Evolutionary conservation across 2,797 vertebrate genomes (phyloP).

Genomic region (Sebastes matsubarae): DNA sequence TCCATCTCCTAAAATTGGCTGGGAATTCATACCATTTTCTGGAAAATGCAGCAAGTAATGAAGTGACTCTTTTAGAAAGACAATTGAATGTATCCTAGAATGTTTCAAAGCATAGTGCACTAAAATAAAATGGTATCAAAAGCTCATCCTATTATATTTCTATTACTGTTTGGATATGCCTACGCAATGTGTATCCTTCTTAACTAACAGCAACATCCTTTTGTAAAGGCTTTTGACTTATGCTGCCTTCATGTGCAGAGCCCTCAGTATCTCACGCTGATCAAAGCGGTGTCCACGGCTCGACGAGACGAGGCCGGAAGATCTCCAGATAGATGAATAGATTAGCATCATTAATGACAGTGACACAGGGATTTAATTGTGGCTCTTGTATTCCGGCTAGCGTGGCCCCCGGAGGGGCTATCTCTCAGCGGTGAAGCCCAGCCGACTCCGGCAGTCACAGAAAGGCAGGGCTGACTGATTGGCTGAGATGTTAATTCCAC

Average conservation of each 20-base stretch:
- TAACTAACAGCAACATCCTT: constrained; percentile 1
- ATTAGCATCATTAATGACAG: constrained; percentile 71
- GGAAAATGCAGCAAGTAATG: background rate
- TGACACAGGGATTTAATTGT: constrained; percentile 70
- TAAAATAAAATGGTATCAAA: background rate
- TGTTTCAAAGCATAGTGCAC: background rate
- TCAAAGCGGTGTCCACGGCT: constrained; percentile 52
- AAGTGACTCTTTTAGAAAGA: constrained; percentile 1
- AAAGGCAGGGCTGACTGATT: constrained; percentile 52
- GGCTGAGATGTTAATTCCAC: constrained; percentile 66
- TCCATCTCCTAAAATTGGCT: constrained; percentile 27
- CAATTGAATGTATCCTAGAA: background rate
- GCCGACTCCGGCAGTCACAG: constrained; percentile 27
- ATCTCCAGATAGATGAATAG: constrained; percentile 70
- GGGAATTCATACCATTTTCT: background rate
- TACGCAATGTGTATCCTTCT: background rate
- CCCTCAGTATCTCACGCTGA: constrained; percentile 36
- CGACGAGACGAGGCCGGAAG: constrained; percentile 50
- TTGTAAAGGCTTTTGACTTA: constrained; percentile 42
- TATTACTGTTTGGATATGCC: background rate
- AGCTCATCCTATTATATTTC: background rate
- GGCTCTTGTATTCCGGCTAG: constrained; percentile 60
- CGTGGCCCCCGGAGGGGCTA: constrained; percentile 32
- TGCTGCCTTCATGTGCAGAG: constrained; percentile 44
- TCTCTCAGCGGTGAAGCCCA: constrained; percentile 41